These are phyloP conservation scores for Amazona guildingii DNA, from an alignment of 2,113 vertebrate species.

Conservation along the genomic window DNA sequence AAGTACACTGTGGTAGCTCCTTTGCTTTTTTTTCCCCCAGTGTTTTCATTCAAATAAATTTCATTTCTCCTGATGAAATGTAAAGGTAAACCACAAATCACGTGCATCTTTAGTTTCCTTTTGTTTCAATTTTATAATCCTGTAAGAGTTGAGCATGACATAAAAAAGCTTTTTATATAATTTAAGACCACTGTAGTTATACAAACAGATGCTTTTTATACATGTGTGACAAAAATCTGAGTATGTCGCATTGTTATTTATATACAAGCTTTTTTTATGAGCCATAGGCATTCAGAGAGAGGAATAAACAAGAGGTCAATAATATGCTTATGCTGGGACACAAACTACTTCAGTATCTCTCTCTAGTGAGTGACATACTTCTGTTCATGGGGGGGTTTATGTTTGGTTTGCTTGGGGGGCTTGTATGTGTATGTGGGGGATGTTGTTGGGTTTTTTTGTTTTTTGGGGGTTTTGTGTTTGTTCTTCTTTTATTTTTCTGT, in stretches of 20 bases:
- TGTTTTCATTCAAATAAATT: not conserved
- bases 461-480: too few species aligned
- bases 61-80: not conserved
- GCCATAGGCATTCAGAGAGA: not conserved
- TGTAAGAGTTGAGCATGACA: not conserved
- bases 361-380: not conserved
- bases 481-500: rapidly evolving
- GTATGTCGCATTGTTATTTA: not conserved
- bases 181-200: not conserved
- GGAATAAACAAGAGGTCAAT: not conserved
- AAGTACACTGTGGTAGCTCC: not conserved
- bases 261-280: not conserved
- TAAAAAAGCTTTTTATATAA: not conserved
- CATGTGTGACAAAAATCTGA: not conserved
- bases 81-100: not conserved
- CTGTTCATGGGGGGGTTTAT: rapidly evolving
- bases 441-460: not conserved
- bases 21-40: not conserved
- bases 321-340: not conserved
- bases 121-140: not conserved
- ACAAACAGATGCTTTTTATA: not conserved
- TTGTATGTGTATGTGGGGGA: too few species aligned
- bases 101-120: not conserved
- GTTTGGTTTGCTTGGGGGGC: not conserved
- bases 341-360: not conserved